Evolutionary conservation across 2,113 vertebrate species (phyloP), one percentile per base, ranked within the genome.

Genomic region (Gavia stellata): DNA sequence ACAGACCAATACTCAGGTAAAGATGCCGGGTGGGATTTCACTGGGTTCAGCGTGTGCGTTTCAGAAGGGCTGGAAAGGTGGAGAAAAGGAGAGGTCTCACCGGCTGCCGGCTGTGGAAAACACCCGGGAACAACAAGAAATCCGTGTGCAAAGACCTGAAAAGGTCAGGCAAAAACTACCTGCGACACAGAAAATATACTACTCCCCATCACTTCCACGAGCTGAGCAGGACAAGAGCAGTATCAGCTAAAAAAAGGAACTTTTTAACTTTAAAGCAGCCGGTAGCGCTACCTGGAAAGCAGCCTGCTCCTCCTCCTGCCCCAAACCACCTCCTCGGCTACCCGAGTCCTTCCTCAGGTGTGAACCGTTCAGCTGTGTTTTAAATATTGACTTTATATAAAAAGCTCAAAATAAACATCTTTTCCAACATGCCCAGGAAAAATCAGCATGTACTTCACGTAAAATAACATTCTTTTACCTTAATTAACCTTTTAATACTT

Each of bases 131-230:
- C 13, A 45, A 20, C 17, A 34, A 55, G 55, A 53, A 59, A 70
- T 0, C 7, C 17, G 17, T 0, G 14, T 1, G 59, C 34, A 16
- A 19, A 36, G 59, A 66, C 1, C 36, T 1, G 11, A 15, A 5
- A 18, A 12, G 26, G 20, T 28, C 0, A 2, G 1, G 65, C 21
- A 16, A 31, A 36, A 85, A 17, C 12, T 9, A 6, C 20, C 19
- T 7, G 6, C 0, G 12, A 12, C 56, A 10, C 40, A 12, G 45
- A 21, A 15, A 21, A 12, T 2, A 10, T 20, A 6, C 9, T 33
- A 4, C 26, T 21, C 52, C 8, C n/a, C 38, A 3, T 4, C 23
- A 5, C 21, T 21, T 6, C 10, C 13, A 38, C 1, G 2, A 17
- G 33, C 13, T 5, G 1, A 31, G 66, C 10, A 4, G 36, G 21